Conservation (phyloP, 2,888 invertebrate species). For the Leptopilina drosophilae region DNA sequence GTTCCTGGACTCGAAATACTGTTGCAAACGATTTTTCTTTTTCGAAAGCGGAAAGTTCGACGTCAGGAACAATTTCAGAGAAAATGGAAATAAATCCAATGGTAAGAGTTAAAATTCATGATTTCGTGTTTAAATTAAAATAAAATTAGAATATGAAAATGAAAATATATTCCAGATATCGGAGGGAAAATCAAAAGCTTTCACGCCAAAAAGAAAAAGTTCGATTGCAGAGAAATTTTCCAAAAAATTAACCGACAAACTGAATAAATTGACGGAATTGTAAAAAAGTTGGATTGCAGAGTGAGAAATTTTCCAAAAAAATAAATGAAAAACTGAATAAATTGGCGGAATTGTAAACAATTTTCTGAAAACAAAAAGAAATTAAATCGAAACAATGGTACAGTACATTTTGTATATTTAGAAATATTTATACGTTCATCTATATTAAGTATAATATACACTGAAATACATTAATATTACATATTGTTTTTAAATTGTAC, state of each 20-base stretch:
- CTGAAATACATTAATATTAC: constrained; percentile 73
- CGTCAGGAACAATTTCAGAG: too few species aligned
- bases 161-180: not conserved
- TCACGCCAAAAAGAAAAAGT: constrained; percentile 16
- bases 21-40: not conserved
- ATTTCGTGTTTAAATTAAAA: too few species aligned
- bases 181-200: not conserved
- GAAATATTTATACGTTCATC: constrained; percentile 72
- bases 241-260: too few species aligned
- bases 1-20: not conserved
- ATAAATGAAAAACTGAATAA: not conserved
- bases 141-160: not conserved
- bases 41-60: too few species aligned
- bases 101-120: too few species aligned
- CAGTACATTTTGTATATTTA: constrained; percentile 73
- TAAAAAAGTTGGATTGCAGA: too few species aligned
- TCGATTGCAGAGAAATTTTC: constrained; percentile 4
- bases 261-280: too few species aligned
- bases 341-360: not conserved
- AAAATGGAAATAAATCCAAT: too few species aligned
- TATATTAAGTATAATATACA: constrained; percentile 70
- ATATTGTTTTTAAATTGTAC: constrained; percentile 67
- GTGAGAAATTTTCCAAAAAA: too few species aligned
- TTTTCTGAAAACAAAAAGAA: constrained; percentile 1
- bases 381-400: constrained; percentile 52